Evolutionary conservation across 2,113 vertebrate genomes (phyloP), one percentile per base, ranked within the genome.

Genomic region (Catharus fuscescens): DNA sequence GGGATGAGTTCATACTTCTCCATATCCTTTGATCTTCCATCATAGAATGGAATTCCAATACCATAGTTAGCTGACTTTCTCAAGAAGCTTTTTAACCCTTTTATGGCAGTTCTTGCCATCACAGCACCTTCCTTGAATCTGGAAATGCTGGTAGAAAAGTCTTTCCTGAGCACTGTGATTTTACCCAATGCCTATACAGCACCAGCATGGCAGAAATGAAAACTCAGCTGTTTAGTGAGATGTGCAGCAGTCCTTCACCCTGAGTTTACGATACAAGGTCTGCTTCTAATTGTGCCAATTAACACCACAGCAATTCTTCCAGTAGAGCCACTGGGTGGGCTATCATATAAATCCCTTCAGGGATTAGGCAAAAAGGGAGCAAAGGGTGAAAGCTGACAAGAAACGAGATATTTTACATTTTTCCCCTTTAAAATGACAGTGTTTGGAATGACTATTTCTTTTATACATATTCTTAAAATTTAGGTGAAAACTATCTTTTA

Each of bases 141-240:
- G 79, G 60, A 94, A 95, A 54, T 80, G 31, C 57, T 95, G 88
- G 69, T 50, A 94, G 59, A 90, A 87, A 91, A 65, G 36, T 29
- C 59, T 47, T 88, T 60, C 38, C 90, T 92, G 34, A 84, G 89
- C 85, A 89, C 60, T 53, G 61, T 89, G 66, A 93, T 93, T 97
- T 80, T 81, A 76, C 76, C 48, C 86, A 85, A 32, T 8, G 13
- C 29, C 42, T 77, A 18, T 38, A 78, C 12, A 52, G 34, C 11
- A 87, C 32, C 54, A 52, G 31, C 18, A 16, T 6, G 8, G 47
- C 23, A 86, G 52, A 80, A 61, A 74, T 40, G n/a, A 93, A 96
- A 95, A 76, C 44, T 40, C 59, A 80, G 20, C 13, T 74, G 56
- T 67, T 69, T n/a, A 54, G 14, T 26, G 38, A 76, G 26, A 38